These are phyloP conservation scores for Tetragonula clypearis DNA, from an alignment of 1,140 invertebrate genomes.

Conservation along the genomic window DNA sequence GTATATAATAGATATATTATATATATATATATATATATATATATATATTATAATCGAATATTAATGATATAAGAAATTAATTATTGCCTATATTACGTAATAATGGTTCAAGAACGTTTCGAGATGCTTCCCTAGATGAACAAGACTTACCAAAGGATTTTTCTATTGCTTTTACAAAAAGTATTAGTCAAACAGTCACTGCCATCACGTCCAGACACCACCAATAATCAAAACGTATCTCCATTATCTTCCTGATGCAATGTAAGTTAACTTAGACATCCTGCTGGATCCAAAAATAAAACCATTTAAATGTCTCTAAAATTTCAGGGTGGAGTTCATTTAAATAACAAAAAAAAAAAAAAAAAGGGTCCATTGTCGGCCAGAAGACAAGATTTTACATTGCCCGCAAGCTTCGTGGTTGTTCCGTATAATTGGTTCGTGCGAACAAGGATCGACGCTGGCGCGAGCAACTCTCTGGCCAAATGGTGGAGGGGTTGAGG, in stretches of 20 bases:
- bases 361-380: not conserved
- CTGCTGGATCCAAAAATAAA: not conserved
- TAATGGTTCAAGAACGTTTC: too few relatives aligned
- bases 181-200: not conserved
- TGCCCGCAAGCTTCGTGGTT: not conserved
- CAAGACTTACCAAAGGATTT: not conserved
- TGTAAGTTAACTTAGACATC: fast-evolving
- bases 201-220: too few relatives aligned
- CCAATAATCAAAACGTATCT: not conserved
- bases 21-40: too few relatives aligned
- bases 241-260: not conserved
- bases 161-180: not conserved
- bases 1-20: too few relatives aligned
- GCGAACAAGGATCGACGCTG: not conserved
- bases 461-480: not conserved
- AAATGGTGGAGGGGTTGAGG: not conserved
- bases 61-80: too few relatives aligned
- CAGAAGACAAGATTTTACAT: not conserved
- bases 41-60: too few relatives aligned
- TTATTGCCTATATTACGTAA: too few relatives aligned
- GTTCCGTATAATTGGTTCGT: not conserved
- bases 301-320: not conserved
- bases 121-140: not conserved
- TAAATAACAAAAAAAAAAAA: not conserved
- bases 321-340: not conserved